Evolutionary conservation across 1,140 invertebrate species (phyloP).

Genomic region (Neodiprion virginianus): DNA sequence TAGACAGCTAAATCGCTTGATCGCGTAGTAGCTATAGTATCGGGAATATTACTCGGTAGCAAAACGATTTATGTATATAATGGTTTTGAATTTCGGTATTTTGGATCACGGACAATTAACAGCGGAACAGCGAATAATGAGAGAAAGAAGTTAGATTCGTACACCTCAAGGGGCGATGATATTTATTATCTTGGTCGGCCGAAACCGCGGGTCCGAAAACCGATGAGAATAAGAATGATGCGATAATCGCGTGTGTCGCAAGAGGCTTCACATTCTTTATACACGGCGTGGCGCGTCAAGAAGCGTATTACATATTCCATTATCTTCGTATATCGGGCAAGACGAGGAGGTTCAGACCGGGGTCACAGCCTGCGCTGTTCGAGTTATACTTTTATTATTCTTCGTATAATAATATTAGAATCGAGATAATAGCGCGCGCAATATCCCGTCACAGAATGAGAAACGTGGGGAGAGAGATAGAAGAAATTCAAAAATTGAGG

Average conservation of each 20-base stretch:
- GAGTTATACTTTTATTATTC: background rate
- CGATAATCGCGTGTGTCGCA: too few species aligned
- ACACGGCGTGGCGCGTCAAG: background rate
- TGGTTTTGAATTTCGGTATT: background rate
- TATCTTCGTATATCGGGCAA: conserved; percentile 7
- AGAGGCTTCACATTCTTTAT: too few species aligned
- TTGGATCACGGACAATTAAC: background rate
- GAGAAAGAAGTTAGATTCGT: background rate
- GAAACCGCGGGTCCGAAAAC: too few species aligned
- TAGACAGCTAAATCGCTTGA: background rate
- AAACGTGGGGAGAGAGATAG: too few species aligned
- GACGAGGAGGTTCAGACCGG: background rate
- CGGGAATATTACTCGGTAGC: background rate
- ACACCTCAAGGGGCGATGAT: too few species aligned
- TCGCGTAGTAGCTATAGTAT: background rate
- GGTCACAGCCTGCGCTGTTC: background rate
- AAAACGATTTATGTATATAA: background rate
- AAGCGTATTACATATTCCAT: background rate
- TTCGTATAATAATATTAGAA: conserved; percentile 8
- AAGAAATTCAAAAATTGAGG: too few species aligned
- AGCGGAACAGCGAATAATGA: background rate
- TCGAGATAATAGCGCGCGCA: background rate
- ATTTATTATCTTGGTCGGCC: too few species aligned
- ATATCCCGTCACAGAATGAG: too few species aligned
- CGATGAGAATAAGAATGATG: too few species aligned